These are phyloP conservation scores for Mus minutoides DNA, from an alignment of 2,797 vertebrate species.

Conservation along the genomic window DNA sequence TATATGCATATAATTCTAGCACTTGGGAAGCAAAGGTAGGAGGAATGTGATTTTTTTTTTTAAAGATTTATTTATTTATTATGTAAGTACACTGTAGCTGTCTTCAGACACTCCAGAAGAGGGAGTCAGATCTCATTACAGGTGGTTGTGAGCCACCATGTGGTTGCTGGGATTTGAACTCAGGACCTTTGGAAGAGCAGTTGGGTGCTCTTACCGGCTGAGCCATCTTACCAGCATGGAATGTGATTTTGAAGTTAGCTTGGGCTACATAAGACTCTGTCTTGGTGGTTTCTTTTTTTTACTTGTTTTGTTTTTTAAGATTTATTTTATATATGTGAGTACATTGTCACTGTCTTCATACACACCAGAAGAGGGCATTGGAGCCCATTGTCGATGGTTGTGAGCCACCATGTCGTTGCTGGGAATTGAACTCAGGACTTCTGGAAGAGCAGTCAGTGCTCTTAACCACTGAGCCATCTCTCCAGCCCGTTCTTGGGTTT, in stretches of 20 bases:
- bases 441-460: neutral
- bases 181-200: no score
- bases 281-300: neutral
- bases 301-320: neutral
- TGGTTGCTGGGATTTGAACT: no score
- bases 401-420: neutral
- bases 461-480: neutral
- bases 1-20: neutral
- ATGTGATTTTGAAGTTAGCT: neutral
- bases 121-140: no score
- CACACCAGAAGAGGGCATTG: neutral
- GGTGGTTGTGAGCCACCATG: no score
- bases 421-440: neutral
- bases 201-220: no score
- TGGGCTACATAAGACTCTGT: neutral
- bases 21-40: neutral
- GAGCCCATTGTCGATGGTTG: neutral
- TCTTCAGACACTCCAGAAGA: no score
- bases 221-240: no score
- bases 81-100: no score
- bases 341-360: neutral
- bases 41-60: neutral
- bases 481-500: neutral
- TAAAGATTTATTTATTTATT: no score
- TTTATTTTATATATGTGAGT: neutral